Conservation (phyloP, 2,888 invertebrate genomes). For the Julus scanicus region DNA sequence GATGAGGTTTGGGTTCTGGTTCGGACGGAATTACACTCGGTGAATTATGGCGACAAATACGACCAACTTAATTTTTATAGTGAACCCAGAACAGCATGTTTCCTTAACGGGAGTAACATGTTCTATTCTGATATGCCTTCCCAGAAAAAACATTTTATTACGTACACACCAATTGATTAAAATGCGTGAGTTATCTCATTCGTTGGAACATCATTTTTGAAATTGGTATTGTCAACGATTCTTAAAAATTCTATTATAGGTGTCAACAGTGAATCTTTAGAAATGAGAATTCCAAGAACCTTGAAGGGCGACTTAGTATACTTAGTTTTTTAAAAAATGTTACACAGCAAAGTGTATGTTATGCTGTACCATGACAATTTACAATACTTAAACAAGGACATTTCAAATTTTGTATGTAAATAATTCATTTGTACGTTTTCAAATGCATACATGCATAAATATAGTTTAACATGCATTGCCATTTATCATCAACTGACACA, state of each 20-base stretch:
- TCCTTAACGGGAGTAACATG: slow-evolving; percentile 21
- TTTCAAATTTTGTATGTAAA: no score
- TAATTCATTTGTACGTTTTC: no score
- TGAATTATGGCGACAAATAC: slow-evolving; percentile 36
- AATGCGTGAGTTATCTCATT: background rate
- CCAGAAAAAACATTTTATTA: background rate
- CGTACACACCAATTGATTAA: background rate
- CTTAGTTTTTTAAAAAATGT: no score
- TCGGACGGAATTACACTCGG: slow-evolving; percentile 34
- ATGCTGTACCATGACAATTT: no score
- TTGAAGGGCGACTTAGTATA: no score
- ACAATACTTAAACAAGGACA: no score
- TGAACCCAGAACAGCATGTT: slow-evolving; percentile 20
- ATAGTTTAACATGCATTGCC: no score
- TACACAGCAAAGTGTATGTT: no score
- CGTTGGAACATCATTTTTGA: background rate
- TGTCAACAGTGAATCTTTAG: background rate
- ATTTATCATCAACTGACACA: no score
- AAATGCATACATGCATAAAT: no score
- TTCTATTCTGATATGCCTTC: background rate
- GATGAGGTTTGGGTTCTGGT: slow-evolving; percentile 34
- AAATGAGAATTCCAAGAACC: no score
- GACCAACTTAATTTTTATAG: slow-evolving; percentile 35
- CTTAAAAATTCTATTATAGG: background rate
- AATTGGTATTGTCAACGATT: background rate